Evolutionary conservation across 2,113 vertebrate species (phyloP).

Genomic region (Lophura nycthemera): DNA sequence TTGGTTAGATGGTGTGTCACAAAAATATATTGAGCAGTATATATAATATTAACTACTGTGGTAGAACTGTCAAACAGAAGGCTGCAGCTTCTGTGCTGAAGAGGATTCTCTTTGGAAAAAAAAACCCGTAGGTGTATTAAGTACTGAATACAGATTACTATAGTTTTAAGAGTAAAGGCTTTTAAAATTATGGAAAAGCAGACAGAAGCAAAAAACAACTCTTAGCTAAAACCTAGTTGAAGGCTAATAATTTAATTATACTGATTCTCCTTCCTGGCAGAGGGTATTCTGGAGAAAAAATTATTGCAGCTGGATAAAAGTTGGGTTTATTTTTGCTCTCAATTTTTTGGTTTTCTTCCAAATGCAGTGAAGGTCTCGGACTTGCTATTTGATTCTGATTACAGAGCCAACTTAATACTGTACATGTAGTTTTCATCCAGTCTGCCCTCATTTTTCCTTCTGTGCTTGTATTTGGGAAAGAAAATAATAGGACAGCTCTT

Average conservation of each 20-base stretch:
- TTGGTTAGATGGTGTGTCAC: background rate
- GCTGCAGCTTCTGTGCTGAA: background rate
- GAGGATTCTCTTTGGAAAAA: background rate
- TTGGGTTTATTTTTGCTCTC: conserved; percentile 55
- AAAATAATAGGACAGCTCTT: background rate
- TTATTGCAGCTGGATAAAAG: conserved; percentile 47
- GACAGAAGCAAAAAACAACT: background rate
- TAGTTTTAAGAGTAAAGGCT: background rate
- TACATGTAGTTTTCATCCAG: conserved; percentile 30
- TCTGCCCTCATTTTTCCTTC: conserved; percentile 62
- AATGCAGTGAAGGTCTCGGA: conserved; percentile 47
- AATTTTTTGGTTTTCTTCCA: conserved; percentile 31
- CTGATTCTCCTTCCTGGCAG: conserved; percentile 24
- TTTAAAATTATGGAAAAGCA: background rate
- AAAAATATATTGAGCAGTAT: background rate
- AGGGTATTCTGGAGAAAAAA: conserved; percentile 12
- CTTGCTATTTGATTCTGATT: conserved; percentile 40
- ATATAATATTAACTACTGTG: background rate
- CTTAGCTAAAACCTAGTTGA: conserved; percentile 2
- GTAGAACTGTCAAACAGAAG: background rate
- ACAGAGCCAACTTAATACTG: conserved; percentile 12
- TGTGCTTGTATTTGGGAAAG: conserved; percentile 9
- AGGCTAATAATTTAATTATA: conserved; percentile 30
- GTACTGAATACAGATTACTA: background rate
- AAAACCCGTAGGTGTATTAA: background rate